Evolutionary conservation across 2,888 invertebrate genomes (phyloP).

Genomic region (Euphydryas editha): DNA sequence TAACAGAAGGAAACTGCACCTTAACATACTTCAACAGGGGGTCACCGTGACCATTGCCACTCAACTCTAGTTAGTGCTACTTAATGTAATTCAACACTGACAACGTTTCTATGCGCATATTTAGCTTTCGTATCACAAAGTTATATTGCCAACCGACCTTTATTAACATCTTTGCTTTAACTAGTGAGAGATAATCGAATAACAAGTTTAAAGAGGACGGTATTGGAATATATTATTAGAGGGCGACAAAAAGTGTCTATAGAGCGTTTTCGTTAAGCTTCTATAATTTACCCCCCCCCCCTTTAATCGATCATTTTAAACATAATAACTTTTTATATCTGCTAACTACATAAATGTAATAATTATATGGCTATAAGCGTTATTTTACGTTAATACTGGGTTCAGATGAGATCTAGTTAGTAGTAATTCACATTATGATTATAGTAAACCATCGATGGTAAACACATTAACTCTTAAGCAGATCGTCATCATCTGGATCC

Average conservation of each 20-base stretch:
- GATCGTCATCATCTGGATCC: too few species aligned
- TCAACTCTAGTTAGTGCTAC: slow-evolving; percentile 34
- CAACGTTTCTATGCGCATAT: slow-evolving; percentile 34
- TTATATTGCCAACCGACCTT: slow-evolving; percentile 31
- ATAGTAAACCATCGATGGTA: too few species aligned
- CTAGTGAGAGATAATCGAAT: slow-evolving; percentile 6
- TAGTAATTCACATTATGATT: too few species aligned
- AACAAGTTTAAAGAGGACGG: background rate
- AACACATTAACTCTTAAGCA: too few species aligned
- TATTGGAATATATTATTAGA: background rate
- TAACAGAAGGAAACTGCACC: slow-evolving; percentile 3
- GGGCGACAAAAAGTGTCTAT: background rate
- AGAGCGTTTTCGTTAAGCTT: background rate
- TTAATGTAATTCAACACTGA: slow-evolving; percentile 36
- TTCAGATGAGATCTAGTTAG: too few species aligned
- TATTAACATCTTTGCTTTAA: slow-evolving; percentile 32
- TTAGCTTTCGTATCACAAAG: slow-evolving; percentile 33
- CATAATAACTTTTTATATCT: too few species aligned
- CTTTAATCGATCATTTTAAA: too few species aligned
- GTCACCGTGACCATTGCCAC: slow-evolving; percentile 29
- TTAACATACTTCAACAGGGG: slow-evolving; percentile 21
- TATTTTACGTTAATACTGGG: too few species aligned
- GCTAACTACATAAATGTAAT: too few species aligned
- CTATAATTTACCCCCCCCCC: too few species aligned
- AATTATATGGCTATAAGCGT: too few species aligned